Conservation (phyloP, 2,797 vertebrate genomes). For the Acanthiza pusilla region DNA sequence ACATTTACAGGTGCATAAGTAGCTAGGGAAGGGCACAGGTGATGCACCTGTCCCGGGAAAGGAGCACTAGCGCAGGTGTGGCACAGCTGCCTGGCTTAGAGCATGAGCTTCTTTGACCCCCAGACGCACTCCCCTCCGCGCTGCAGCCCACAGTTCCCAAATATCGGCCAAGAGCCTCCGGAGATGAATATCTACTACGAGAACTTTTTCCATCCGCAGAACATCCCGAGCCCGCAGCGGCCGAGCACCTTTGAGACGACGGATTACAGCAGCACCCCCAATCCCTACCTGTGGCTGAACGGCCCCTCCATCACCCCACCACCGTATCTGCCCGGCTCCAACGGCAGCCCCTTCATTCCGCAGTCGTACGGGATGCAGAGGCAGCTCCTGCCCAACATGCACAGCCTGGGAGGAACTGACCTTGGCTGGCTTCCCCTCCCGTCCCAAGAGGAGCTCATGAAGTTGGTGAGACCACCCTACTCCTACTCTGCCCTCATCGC, state of each 20-base stretch:
- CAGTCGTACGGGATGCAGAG: slow-evolving; percentile 89
- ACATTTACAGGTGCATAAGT: slow-evolving; percentile 76
- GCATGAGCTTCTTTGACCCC: slow-evolving; percentile 86
- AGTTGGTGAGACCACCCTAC: slow-evolving; percentile 88
- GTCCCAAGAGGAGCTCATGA: slow-evolving; percentile 88
- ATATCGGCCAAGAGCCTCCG: slow-evolving; percentile 83
- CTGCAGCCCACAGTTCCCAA: slow-evolving; percentile 89
- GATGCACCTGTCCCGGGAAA: slow-evolving; percentile 70
- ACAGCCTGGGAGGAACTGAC: slow-evolving; percentile 79
- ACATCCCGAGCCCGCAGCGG: slow-evolving; percentile 90
- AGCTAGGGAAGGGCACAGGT: slow-evolving; percentile 65
- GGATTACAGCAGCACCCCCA: slow-evolving; percentile 86
- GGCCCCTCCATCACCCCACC: slow-evolving; percentile 73
- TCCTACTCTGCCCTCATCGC: slow-evolving; percentile 96
- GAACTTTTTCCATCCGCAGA: slow-evolving; percentile 89
- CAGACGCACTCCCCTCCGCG: slow-evolving; percentile 87
- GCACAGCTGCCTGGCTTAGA: slow-evolving; percentile 19
- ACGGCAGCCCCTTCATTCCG: slow-evolving; percentile 82
- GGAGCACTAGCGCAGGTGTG: slow-evolving; percentile 56
- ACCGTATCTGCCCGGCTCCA: slow-evolving; percentile 79
- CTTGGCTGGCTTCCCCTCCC: slow-evolving; percentile 91
- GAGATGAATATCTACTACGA: slow-evolving; percentile 93
- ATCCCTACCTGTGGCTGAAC: slow-evolving; percentile 86
- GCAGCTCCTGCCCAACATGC: slow-evolving; percentile 84
- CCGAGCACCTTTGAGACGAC: slow-evolving; percentile 86